Percentiles rank a stretch among this genome's conserved stretches.
phyloP scores from a whole-genome alignment of 2,797 vertebrate species.

The Pseudocheirus occidentalis region DNA sequence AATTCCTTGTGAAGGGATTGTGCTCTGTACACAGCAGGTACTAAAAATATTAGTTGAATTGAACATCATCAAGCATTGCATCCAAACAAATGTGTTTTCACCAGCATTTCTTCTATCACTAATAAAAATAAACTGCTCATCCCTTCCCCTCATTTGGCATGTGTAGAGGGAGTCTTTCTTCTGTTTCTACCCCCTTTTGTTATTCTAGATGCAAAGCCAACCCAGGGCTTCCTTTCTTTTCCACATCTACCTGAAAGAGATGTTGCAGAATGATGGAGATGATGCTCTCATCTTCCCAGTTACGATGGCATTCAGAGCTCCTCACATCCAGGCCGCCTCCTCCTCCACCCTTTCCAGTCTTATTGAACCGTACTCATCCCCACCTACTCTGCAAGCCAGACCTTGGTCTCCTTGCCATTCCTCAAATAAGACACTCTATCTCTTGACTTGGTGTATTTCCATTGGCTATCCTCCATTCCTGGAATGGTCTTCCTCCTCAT shows the following conservation, averaged over 20 bases:
- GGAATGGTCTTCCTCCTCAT: neutral
- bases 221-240: neutral
- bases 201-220: neutral
- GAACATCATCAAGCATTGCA: neutral
- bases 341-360: neutral
- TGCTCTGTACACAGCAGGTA: neutral
- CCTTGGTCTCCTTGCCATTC: neutral
- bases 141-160: neutral
- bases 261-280: neutral
- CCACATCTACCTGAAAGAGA: neutral
- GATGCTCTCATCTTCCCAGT: neutral
- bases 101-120: neutral
- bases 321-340: neutral
- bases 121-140: neutral
- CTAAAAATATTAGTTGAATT: neutral
- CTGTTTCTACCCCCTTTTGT: neutral
- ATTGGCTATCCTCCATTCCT: neutral
- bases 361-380: neutral
- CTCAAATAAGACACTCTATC: neutral
- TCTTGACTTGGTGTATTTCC: neutral
- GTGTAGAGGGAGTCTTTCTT: neutral
- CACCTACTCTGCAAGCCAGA: neutral
- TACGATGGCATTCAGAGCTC: neutral
- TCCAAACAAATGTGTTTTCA: neutral
- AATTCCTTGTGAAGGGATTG: neutral